Evolutionary conservation across 2,113 vertebrate species (phyloP).

Genomic region (Poecilia latipinna): DNA sequence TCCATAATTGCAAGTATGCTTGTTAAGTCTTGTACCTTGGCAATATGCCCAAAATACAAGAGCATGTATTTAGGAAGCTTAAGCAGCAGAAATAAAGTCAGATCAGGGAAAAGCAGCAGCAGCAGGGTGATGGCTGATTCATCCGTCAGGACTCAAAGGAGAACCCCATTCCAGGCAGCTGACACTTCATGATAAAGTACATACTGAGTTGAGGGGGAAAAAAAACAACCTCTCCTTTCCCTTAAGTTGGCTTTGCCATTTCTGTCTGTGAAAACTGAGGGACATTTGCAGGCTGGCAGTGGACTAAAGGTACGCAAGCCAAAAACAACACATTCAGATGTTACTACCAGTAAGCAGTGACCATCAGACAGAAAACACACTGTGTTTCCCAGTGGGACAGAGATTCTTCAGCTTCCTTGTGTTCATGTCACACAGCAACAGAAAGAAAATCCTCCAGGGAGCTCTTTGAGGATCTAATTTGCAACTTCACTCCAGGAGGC

Average conservation of each 20-base stretch:
- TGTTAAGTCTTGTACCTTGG: conserved; percentile 25
- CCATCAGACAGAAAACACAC: conserved; percentile 14
- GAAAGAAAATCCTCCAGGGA: conserved; percentile 30
- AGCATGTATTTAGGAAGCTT: conserved; percentile 40
- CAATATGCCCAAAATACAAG: conserved; percentile 25
- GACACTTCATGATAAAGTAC: conserved; percentile 63
- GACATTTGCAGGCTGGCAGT: conserved; percentile 24
- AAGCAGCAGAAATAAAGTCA: conserved; percentile 44
- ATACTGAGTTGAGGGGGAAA: conserved; percentile 20
- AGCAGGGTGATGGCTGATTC: conserved; percentile 38
- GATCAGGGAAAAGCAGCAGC: conserved; percentile 21
- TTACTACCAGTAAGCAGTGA: conserved; percentile 7
- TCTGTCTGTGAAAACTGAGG: conserved; percentile 22
- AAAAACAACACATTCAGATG: conserved; percentile 28
- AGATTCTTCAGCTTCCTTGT: conserved; percentile 17
- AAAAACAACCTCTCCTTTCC: conserved; percentile 54
- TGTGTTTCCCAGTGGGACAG: background rate
- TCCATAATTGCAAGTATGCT: conserved; percentile 26
- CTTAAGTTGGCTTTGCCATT: conserved; percentile 53
- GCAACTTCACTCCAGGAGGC: conserved; percentile 7
- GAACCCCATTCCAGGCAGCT: conserved; percentile 63
- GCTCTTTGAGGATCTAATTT: conserved; percentile 25
- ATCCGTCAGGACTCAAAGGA: conserved; percentile 60
- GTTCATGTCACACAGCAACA: conserved; percentile 7
- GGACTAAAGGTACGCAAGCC: conserved; percentile 17